Base-by-base conservation (phyloP, 2,113 vertebrate species). In the Aspidoscelis tigris region DNA sequence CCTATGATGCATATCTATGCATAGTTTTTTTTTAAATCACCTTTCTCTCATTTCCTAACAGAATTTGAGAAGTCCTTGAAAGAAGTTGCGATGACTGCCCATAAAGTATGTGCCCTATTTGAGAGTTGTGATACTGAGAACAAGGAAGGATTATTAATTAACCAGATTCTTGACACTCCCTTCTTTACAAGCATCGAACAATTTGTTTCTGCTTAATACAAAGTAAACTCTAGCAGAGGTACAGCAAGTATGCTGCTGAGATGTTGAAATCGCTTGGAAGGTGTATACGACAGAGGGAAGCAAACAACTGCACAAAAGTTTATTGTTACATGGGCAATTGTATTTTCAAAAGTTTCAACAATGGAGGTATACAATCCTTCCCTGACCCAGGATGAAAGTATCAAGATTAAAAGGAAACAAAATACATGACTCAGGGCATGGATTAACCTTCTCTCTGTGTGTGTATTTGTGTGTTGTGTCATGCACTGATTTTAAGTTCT, bases 121-220 rank as follows among this genome's bases (percentile, higher is more conserved):
- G 22, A 66, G 26, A 22, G 18, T 50, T 33, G 26, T 26, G 50
- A 41, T 64, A 3, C 53, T 82, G 39, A 44, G 21, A 80, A 39
- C 26, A 70, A 53, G 24, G 78, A 69, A 53, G 4, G 66, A 50
- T 80, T 80, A 55, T 53, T 80, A 80, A 81, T 72, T 81, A 71
- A 73, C 22, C 80, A 44, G 44, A 61, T 58, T 64, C 22, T 64
- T 74, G 53, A 24, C 22, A n/a, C 39, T 82, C 80, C 80, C 39
- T 78, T 61, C 55, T 64, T 71, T n/a, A 12, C 4, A 44, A 73
- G 55, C 80, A 64, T 72, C 18, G 24, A 41, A 7, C 39, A 43
- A 41, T 82, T 81, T 58, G 69, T 3, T 61, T 74, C 26, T 64
- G 70, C 33, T 69, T 53, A 74, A 47, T 64, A 26, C 2, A 64